Conservation (phyloP, 2,113 vertebrate genomes). For the Pristiophorus japonicus region DNA sequence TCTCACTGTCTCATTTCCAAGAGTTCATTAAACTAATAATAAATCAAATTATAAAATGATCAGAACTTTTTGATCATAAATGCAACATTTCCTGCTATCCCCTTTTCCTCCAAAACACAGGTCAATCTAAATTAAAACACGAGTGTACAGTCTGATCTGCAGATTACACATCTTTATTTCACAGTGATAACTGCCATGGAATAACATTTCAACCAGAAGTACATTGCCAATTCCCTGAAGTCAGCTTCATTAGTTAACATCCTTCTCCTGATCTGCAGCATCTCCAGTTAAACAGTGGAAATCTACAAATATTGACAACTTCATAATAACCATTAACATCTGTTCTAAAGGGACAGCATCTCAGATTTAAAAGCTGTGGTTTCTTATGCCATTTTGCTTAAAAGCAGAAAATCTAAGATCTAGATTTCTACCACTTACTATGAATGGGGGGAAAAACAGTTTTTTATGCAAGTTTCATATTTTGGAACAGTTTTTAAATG, state of each 20-base stretch:
- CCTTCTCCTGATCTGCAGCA: neutral
- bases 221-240: neutral
- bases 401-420: neutral
- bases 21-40: neutral
- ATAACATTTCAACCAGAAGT: neutral
- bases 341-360: neutral
- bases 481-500: neutral
- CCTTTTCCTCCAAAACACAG: neutral
- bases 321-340: constrained; percentile 4
- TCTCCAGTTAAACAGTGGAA: neutral
- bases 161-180: neutral
- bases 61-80: neutral
- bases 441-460: neutral
- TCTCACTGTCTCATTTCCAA: neutral
- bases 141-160: neutral
- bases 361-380: neutral
- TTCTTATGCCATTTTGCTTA: neutral
- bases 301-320: neutral
- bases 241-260: neutral
- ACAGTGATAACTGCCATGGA: neutral
- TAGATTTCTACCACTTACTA: neutral
- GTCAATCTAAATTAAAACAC: neutral
- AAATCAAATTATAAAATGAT: too few relatives aligned
- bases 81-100: neutral
- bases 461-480: neutral